phyloP scores from a whole-genome alignment of 2,888 invertebrate species.

The Xylocampa areola region DNA sequence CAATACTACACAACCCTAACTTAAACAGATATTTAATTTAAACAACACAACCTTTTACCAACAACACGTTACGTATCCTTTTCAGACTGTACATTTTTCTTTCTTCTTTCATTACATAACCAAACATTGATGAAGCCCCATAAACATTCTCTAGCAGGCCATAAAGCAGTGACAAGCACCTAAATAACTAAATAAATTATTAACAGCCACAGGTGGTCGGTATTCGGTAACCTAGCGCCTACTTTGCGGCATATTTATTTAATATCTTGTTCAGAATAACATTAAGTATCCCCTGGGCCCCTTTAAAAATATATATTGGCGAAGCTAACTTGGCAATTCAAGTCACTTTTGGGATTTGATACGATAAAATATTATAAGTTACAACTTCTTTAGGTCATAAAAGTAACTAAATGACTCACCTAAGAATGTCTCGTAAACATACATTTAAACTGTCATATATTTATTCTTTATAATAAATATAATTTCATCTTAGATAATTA shows the following conservation, averaged over 20 bases:
- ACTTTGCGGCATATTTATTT: conserved; percentile 25
- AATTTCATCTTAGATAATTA: no score
- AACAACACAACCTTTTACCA: no score
- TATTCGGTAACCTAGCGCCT: conserved; percentile 17
- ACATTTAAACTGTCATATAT: no score
- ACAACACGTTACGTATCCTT: no score
- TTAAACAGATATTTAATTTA: no score
- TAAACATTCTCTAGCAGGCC: conserved; percentile 14
- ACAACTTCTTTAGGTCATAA: no score
- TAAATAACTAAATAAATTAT: conserved; percentile 34
- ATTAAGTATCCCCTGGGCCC: conserved; percentile 10
- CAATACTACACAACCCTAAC: no score
- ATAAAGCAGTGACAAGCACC: conserved; percentile 22
- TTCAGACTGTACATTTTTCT: no score
- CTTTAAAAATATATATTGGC: conserved; percentile 8
- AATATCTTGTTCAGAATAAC: conserved; percentile 24
- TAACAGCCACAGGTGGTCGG: conserved; percentile 45
- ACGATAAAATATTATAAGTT: not conserved
- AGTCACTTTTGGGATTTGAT: not conserved
- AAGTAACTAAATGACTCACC: no score
- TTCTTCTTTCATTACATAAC: not conserved
- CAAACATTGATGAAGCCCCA: conserved; percentile 4
- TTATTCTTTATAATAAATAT: no score
- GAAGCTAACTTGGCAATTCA: not conserved
- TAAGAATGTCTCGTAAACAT: no score